Evolutionary conservation across 2,113 vertebrate species (phyloP), one percentile per base, ranked within the genome.

Genomic region (Hylia prasina): DNA sequence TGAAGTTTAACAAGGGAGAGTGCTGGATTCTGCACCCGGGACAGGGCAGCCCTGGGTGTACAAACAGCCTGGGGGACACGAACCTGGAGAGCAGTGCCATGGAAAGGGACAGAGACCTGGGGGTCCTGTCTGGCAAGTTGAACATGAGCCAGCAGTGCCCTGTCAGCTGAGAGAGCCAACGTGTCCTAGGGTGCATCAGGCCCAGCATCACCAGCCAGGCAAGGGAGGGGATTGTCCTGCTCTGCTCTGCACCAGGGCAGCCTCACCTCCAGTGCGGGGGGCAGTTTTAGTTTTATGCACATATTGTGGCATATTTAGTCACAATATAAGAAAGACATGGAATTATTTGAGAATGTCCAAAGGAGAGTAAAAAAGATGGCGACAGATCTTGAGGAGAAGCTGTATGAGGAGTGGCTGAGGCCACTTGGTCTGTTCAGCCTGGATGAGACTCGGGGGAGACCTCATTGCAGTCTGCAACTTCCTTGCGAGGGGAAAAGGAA

Each of bases 241-340:
- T 30, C 35, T 81, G 37, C 31, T 57, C 35, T 80, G 75, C 9
- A 1, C 13, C 22, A 42, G 40, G 8, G 7, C 0, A 0, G 17
- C 50, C 50, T 81, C 15, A 23, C 12, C 35, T 65, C 0, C 1
- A 42, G 23, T 1, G 0, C 50, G 50, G 25, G 1, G 50, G 1
- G 51, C 50, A 50, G 31, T 11, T 72, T 57, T 15, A 44, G 31
- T n/a, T n/a, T n/a, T n/a, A n/a, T n/a, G n/a, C n/a, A n/a, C n/a
- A n/a, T n/a, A n/a, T n/a, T n/a, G n/a, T n/a, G n/a, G n/a, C n/a
- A n/a, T n/a, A n/a, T n/a, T n/a, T n/a, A n/a, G 10, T 33, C 33
- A 44, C 44, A 44, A 4, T 16, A 9, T 23, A 6, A 44, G 17
- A 57, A 42, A 6, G 44, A 33, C 23, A 24, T 33, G 2, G 33